Conservation (phyloP, 2,888 invertebrate species). For the Tetranychus piercei region DNA sequence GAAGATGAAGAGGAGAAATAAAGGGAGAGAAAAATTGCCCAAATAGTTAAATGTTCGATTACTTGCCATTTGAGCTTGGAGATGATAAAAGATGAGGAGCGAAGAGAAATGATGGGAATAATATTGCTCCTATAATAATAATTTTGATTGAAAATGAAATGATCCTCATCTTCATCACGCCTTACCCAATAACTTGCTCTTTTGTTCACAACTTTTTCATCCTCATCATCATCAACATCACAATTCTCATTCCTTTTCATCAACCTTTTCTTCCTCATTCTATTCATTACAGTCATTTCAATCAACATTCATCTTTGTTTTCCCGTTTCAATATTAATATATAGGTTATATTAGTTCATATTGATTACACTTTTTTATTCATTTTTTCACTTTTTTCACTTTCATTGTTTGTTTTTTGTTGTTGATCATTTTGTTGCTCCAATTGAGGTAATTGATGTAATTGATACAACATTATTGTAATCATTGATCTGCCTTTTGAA, state of each 20-base stretch:
- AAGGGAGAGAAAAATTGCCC: background rate
- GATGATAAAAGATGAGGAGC: background rate
- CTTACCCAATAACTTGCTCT: background rate
- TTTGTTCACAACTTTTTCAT: background rate
- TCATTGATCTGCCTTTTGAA: background rate
- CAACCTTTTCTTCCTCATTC: background rate
- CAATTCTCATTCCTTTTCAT: background rate
- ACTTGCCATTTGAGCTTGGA: background rate
- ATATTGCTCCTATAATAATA: background rate
- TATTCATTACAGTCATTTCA: background rate
- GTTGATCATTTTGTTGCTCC: too few species aligned
- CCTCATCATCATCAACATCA: too few species aligned
- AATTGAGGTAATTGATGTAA: too few species aligned
- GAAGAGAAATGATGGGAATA: too few species aligned
- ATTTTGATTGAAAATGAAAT: constrained; percentile 3
- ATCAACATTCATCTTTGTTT: background rate
- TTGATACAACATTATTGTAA: too few species aligned
- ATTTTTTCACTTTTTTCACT: too few species aligned
- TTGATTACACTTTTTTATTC: too few species aligned
- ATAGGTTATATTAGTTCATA: too few species aligned
- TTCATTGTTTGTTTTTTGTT: too few species aligned
- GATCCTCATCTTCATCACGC: background rate
- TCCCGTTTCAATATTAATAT: background rate
- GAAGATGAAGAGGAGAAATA: background rate
- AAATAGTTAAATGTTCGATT: background rate